phyloP scores from a whole-genome alignment of 2,888 invertebrate species.

The Patella ulyssiponensis region DNA sequence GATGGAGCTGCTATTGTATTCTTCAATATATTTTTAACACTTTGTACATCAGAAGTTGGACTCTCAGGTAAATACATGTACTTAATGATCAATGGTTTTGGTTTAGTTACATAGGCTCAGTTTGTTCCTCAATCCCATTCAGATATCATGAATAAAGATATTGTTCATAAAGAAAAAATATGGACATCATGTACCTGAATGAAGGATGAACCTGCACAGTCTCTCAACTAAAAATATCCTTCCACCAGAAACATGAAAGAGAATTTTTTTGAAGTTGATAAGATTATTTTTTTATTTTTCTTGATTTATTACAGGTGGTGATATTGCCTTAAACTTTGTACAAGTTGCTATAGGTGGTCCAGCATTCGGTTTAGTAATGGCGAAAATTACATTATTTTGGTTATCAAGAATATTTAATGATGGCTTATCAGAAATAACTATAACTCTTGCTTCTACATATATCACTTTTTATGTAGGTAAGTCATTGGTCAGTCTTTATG shows the following conservation, averaged over 20 bases:
- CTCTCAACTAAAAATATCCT: too few species aligned
- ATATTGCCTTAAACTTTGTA: constrained; percentile 59
- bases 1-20: constrained; percentile 74
- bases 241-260: too few species aligned
- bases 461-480: constrained; percentile 72
- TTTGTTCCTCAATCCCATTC: too few species aligned
- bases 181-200: too few species aligned
- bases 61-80: constrained; percentile 38
- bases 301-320: constrained; percentile 43
- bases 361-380: constrained; percentile 71
- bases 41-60: constrained; percentile 46
- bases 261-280: too few species aligned
- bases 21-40: constrained; percentile 67
- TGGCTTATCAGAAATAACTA: constrained; percentile 72
- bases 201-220: too few species aligned
- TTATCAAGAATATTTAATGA: constrained; percentile 72
- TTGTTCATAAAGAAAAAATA: too few species aligned
- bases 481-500: constrained; percentile 15
- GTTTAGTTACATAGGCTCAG: too few species aligned
- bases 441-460: constrained; percentile 73
- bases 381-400: constrained; percentile 69
- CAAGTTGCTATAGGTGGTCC: constrained; percentile 70
- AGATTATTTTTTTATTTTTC: neutral
- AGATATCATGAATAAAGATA: too few species aligned
- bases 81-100: too few species aligned